Conservation (phyloP, 2,113 vertebrate genomes). For the Brachionichthys hirsutus region DNA sequence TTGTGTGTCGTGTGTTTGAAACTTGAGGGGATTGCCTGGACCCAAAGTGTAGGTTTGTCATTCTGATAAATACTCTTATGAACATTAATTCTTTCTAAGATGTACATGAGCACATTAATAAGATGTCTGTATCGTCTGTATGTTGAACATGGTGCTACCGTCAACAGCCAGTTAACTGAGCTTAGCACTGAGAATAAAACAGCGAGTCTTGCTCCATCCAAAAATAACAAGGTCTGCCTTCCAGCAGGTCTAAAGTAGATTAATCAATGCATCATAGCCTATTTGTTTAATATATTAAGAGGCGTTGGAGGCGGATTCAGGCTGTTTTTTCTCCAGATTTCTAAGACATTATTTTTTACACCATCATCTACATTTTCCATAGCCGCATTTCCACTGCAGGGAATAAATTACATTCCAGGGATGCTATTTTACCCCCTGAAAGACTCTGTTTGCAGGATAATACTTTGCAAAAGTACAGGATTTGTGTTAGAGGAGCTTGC, state of each 20-base stretch:
- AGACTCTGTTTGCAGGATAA: too few species aligned
- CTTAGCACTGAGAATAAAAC: not conserved
- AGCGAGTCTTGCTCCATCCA: not conserved
- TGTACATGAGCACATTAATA: not conserved
- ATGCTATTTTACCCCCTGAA: too few species aligned
- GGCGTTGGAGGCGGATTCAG: not conserved
- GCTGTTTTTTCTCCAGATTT: not conserved
- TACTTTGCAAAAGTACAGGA: too few species aligned
- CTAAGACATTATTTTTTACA: not conserved
- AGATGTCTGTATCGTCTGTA: not conserved
- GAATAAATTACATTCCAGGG: too few species aligned
- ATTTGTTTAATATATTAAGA: not conserved
- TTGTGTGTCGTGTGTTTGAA: constrained; percentile 28
- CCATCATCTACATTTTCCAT: not conserved
- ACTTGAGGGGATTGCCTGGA: constrained; percentile 17
- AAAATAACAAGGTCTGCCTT: not conserved
- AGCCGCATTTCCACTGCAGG: too few species aligned
- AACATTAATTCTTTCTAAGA: not conserved
- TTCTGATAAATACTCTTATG: constrained; percentile 9
- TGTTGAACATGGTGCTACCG: not conserved
- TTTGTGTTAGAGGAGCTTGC: too few species aligned
- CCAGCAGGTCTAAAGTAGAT: not conserved
- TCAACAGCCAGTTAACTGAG: not conserved
- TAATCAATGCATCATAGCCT: not conserved
- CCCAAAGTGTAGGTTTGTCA: constrained; percentile 3